phyloP scores from a whole-genome alignment of 2,113 vertebrate genomes.

The Urocolius indicus region DNA sequence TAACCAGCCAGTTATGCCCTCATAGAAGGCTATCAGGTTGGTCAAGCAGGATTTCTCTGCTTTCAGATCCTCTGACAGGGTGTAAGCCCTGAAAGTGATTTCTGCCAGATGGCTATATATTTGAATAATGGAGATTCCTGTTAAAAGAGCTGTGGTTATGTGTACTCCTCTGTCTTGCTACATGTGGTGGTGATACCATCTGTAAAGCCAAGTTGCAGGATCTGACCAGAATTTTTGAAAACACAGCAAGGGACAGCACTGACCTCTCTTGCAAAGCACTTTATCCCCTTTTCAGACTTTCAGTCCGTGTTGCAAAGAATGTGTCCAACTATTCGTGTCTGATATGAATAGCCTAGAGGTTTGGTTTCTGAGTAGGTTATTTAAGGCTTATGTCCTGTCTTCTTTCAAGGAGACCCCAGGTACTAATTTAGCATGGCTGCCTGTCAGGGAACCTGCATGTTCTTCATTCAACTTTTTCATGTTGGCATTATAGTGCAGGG shows the following conservation, averaged over 20 bases:
- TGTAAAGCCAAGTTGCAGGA: background rate
- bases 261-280: background rate
- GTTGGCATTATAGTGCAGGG: background rate
- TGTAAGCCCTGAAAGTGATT: background rate
- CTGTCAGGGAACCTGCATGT: background rate
- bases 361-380: constrained; percentile 46
- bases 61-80: background rate
- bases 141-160: background rate
- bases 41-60: too few species aligned
- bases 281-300: background rate
- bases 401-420: constrained; percentile 1
- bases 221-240: background rate
- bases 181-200: background rate
- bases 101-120: background rate
- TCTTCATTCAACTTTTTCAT: background rate
- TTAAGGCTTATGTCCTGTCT: constrained; percentile 20
- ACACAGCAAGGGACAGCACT: background rate
- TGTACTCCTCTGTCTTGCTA: background rate
- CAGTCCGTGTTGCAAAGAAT: background rate
- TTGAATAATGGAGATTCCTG: background rate
- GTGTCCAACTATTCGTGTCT: background rate
- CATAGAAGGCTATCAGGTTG: too few species aligned
- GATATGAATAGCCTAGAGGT: constrained; percentile 37
- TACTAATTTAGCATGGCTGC: background rate
- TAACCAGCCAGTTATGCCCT: too few species aligned